These are phyloP conservation scores for Chromobotia macracanthus DNA, from an alignment of 2,797 vertebrate species.

Conservation along the genomic window DNA sequence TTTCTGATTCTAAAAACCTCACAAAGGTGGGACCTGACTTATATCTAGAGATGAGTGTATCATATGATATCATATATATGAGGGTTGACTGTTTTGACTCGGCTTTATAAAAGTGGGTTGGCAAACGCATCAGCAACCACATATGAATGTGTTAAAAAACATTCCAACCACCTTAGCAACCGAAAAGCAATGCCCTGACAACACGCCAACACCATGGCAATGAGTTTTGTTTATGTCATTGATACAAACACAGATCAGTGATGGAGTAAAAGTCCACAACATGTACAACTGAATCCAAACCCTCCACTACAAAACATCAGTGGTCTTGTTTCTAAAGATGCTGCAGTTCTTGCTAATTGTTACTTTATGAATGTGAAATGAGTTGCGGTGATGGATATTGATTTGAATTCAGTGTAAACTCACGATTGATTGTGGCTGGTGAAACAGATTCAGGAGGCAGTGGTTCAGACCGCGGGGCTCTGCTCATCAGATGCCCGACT, in stretches of 20 bases:
- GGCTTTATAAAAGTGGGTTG: too few relatives aligned
- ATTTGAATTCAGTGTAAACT: background rate
- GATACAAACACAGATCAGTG: background rate
- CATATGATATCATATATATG: background rate
- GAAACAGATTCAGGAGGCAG: background rate
- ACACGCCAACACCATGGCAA: background rate
- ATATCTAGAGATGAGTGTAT: background rate
- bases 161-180: too few relatives aligned
- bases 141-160: too few relatives aligned
- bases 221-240: background rate
- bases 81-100: too few relatives aligned
- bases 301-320: background rate
- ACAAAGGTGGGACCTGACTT: too few relatives aligned
- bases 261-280: too few relatives aligned
- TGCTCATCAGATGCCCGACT: background rate
- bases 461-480: background rate
- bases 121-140: too few relatives aligned
- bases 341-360: background rate
- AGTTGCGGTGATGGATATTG: background rate
- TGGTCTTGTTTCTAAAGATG: background rate
- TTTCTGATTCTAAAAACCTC: too few relatives aligned
- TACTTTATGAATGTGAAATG: background rate
- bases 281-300: background rate
- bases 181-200: background rate
- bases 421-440: background rate